Percentiles rank a stretch among this genome's conserved stretches.
phyloP scores from a whole-genome alignment of 2,888 invertebrate species.

The Tuta absoluta region DNA sequence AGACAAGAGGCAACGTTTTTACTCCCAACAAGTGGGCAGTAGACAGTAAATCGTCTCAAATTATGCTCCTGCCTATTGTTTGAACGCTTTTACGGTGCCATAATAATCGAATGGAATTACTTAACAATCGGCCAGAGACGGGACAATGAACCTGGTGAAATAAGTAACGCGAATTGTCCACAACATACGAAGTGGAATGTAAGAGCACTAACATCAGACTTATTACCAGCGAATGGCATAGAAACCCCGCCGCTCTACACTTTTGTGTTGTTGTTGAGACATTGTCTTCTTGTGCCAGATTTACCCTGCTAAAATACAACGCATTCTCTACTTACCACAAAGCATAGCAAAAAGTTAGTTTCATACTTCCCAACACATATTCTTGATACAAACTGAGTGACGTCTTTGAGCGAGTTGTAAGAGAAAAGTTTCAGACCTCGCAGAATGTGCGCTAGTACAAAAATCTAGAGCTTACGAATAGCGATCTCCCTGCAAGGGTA shows the following conservation, averaged over 20 bases:
- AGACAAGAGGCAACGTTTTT: constrained; percentile 31
- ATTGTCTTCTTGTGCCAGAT: background rate
- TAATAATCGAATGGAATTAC: constrained; percentile 47
- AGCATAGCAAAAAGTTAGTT: background rate
- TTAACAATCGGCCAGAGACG: constrained; percentile 39
- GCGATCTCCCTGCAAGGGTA: constrained; percentile 31
- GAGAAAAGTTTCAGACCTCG: background rate
- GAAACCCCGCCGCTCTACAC: background rate
- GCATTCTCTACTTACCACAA: background rate
- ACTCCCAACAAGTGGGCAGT: constrained; percentile 29
- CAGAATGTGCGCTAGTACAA: background rate
- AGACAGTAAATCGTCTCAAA: constrained; percentile 39
- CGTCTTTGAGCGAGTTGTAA: background rate
- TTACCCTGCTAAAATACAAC: background rate
- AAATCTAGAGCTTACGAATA: constrained; percentile 15
- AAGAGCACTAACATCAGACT: background rate
- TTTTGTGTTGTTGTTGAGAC: background rate
- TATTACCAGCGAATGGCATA: constrained; percentile 5
- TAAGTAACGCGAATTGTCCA: constrained; percentile 18
- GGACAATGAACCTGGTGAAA: constrained; percentile 41
- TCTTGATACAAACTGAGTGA: background rate
- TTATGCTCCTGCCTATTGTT: constrained; percentile 45
- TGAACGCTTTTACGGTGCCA: constrained; percentile 44
- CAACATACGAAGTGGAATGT: background rate
- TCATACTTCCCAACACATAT: background rate